These are phyloP conservation scores for Globodera ellingtonae DNA, from an alignment of 1,140 invertebrate species.

Conservation along the genomic window DNA sequence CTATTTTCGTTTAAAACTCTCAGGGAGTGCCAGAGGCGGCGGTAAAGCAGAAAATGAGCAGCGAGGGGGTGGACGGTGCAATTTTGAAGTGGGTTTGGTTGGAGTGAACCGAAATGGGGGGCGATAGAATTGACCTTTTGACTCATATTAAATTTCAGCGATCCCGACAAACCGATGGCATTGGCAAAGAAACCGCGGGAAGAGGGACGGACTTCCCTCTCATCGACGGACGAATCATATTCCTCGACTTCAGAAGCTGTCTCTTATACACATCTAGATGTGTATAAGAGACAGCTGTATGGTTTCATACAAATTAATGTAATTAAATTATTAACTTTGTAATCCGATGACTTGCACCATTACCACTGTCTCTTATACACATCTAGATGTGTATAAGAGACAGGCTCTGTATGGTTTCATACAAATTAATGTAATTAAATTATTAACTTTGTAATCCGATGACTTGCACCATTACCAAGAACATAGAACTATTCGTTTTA, in stretches of 20 bases:
- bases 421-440: too few relatives aligned
- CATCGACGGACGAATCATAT: not conserved
- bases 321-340: too few relatives aligned
- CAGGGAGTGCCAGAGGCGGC: conserved; percentile 37
- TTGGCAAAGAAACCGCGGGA: not conserved
- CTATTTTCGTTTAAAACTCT: not conserved
- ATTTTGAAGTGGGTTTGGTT: conserved; percentile 20
- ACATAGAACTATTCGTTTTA: too few relatives aligned
- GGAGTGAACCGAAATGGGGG: not conserved
- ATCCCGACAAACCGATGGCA: conserved; percentile 15
- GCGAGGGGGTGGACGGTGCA: conserved; percentile 32
- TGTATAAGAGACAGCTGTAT: too few relatives aligned
- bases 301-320: too few relatives aligned
- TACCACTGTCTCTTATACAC: too few relatives aligned
- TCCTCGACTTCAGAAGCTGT: not conserved
- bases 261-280: too few relatives aligned
- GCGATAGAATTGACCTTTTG: not conserved
- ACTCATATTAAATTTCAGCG: conserved; percentile 16
- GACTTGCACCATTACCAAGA: too few relatives aligned
- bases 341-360: too few relatives aligned
- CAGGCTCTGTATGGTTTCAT: too few relatives aligned
- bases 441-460: too few relatives aligned
- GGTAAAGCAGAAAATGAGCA: conserved; percentile 37
- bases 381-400: too few relatives aligned
- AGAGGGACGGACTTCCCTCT: not conserved